These are phyloP conservation scores for Tenualosa ilisha DNA, from an alignment of 2,797 vertebrate genomes.

Conservation along the genomic window DNA sequence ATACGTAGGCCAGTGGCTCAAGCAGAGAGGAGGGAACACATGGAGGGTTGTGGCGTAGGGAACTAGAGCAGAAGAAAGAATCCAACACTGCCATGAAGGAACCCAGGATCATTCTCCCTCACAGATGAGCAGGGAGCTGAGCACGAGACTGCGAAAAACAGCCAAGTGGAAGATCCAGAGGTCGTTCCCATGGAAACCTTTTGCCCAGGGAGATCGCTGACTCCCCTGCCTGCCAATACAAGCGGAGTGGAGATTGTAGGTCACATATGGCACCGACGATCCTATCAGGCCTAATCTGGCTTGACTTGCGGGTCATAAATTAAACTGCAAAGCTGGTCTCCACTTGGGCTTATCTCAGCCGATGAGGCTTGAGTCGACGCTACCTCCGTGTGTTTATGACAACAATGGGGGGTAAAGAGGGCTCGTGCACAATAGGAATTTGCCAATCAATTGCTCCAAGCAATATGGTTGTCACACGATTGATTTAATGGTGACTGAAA, in stretches of 20 bases:
- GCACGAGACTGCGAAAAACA: conserved; percentile 57
- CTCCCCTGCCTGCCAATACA: conserved; percentile 66
- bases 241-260: conserved; percentile 74
- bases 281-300: conserved; percentile 78
- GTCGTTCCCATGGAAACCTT: conserved; percentile 85
- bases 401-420: conserved; percentile 34
- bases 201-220: conserved; percentile 72
- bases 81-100: conserved; percentile 65
- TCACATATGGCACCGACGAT: conserved; percentile 77
- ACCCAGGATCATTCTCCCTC: conserved; percentile 67
- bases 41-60: conserved; percentile 53
- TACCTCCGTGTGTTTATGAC: conserved; percentile 55
- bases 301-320: conserved; percentile 75
- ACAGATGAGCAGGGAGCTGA: conserved; percentile 62
- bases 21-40: conserved; percentile 50
- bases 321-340: conserved; percentile 70
- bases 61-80: conserved; percentile 78
- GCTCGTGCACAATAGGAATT: neutral
- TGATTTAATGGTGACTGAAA: neutral
- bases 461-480: neutral
- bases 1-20: conserved; percentile 28
- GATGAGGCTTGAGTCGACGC: conserved; percentile 44
- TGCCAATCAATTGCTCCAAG: conserved; percentile 38
- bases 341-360: conserved; percentile 62
- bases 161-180: conserved; percentile 68